Evolutionary conservation across 1,140 invertebrate genomes (phyloP).

Genomic region (Camponotus pennsylvanicus): DNA sequence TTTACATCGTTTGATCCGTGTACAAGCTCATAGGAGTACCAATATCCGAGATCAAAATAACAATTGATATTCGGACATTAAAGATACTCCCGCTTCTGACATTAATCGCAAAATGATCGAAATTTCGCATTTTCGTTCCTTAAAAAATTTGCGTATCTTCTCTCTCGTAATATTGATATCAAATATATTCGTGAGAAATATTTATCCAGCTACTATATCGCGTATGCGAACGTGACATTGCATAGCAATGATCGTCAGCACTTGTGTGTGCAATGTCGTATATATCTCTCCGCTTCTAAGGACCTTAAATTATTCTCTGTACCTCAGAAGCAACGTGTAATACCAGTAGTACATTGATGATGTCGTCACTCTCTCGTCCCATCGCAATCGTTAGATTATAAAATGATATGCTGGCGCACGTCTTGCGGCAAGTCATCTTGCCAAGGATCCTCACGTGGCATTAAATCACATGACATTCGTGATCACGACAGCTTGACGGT

Average conservation of each 20-base stretch:
- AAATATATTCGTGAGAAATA: not conserved
- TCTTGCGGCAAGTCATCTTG: slow-evolving; percentile 15
- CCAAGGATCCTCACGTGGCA: not conserved
- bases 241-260: not conserved
- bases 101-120: not conserved
- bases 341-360: not conserved
- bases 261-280: not conserved
- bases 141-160: not conserved
- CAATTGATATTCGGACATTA: not conserved
- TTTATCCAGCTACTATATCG: not conserved
- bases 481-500: not conserved
- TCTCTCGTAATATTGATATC: not conserved
- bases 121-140: not conserved
- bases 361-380: not conserved
- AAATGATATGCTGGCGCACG: slow-evolving; percentile 46
- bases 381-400: not conserved
- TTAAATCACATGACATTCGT: slow-evolving; percentile 28
- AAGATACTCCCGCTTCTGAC: not conserved
- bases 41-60: not conserved
- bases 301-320: slow-evolving; percentile 16
- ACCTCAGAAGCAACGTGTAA: not conserved
- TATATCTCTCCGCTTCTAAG: not conserved
- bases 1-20: not conserved
- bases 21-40: not conserved
- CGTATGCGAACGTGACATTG: not conserved